Conservation (phyloP, 2,113 vertebrate species). For the Malurus elegans region DNA sequence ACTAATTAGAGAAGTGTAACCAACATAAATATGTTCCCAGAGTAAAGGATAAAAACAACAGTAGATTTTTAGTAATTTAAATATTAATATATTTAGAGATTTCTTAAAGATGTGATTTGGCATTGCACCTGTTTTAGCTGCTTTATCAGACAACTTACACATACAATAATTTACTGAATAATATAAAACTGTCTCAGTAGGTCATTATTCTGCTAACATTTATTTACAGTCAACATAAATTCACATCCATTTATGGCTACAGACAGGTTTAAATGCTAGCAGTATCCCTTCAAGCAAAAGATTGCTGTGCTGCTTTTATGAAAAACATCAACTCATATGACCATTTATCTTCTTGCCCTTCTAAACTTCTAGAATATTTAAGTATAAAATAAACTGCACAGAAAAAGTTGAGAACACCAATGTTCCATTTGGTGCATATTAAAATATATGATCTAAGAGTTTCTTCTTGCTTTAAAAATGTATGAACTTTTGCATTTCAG, state of each 20-base stretch:
- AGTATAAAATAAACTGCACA: not conserved
- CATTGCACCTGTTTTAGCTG: not conserved
- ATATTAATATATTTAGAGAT: not conserved
- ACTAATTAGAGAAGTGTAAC: not conserved
- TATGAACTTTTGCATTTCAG: not conserved
- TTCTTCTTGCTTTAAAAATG: not conserved
- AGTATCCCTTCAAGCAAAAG: not conserved
- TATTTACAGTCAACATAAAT: not conserved
- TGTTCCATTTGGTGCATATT: accelerated
- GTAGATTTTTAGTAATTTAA: not conserved
- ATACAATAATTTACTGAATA: not conserved
- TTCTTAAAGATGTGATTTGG: not conserved
- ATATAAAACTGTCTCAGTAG: not conserved
- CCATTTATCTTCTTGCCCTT: not conserved
- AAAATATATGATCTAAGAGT: not conserved
- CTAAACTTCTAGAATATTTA: not conserved
- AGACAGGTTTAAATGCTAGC: not conserved
- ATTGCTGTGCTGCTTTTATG: not conserved
- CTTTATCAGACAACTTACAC: not conserved
- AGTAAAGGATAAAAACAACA: not conserved
- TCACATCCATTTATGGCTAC: not conserved
- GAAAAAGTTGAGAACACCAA: not conserved
- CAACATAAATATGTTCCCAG: not conserved
- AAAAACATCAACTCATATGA: not conserved
- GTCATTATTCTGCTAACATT: not conserved